Base-by-base conservation (phyloP, 2,113 vertebrate genomes). In the Tupaia chinensis region DNA sequence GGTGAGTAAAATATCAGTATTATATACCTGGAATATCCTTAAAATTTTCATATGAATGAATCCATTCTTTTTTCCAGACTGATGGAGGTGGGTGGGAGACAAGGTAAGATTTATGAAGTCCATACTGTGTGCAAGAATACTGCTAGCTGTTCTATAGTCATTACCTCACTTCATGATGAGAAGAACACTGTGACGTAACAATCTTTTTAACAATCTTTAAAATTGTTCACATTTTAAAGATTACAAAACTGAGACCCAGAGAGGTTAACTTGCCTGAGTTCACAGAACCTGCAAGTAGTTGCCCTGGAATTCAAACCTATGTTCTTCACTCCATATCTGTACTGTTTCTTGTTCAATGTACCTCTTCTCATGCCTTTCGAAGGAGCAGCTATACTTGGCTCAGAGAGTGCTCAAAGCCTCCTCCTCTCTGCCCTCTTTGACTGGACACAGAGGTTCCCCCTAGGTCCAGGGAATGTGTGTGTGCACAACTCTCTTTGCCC, bases 31-130 rank as follows among this genome's bases (percentile, higher is more conserved):
- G 16, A 23, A 25, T 32, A 77, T 87, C 53, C 29, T 65, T 77
- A 34, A 34, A n/a, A 53, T 87, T 94, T 80, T 68, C 29, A 15
- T 65, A 27, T 85, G 69, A 90, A 79, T 2, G 1, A 60, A 92
- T 87, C 7, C 14, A 77, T 29, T 91, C 66, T 96, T 89, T 87
- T 77, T 92, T 87, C 73, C 70, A 94, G 78, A 82, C 32, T 27
- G 54, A 85, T 19, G 54, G 74, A 93, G n/a, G 27, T 7, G 15
- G 20, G 10, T 89, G 54, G 58, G 74, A 74, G 5, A 60, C 56
- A 85, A 25, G 20, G 25, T 34, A 60, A 93, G 5, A 20, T 56
- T 90, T 77, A 69, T 92, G 23, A 91, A 76, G 63, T 73, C 22
- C 60, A 61, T 1, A 29, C 29, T 17, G 2, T 11, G 29, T 65